phyloP scores from a whole-genome alignment of 1,140 invertebrate species.

The Parapsyche elsis region DNA sequence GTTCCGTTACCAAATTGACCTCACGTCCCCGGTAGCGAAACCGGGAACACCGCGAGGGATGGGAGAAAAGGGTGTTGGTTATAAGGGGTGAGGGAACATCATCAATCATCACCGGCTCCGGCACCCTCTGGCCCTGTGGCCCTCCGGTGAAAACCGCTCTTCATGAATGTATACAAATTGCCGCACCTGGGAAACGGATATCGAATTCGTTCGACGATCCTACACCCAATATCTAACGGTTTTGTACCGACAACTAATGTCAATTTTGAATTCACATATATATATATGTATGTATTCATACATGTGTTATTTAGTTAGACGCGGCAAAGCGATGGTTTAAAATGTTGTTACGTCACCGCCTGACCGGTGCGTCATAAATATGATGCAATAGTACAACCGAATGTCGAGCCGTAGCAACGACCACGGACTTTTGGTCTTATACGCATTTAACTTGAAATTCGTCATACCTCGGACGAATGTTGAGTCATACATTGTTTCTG shows the following conservation, averaged over 20 bases:
- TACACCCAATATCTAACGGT: too few relatives aligned
- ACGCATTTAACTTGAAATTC: too few relatives aligned
- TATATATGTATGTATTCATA: background rate
- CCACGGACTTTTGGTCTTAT: too few relatives aligned
- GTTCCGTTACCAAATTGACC: slow-evolving; percentile 47
- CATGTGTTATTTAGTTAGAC: background rate
- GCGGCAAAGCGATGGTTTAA: too few relatives aligned
- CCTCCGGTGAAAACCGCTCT: slow-evolving; percentile 37
- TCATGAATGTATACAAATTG: slow-evolving; percentile 42
- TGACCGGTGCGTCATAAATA: too few relatives aligned
- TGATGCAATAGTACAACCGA: too few relatives aligned
- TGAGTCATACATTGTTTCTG: too few relatives aligned
- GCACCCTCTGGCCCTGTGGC: background rate
- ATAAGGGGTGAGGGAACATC: background rate
- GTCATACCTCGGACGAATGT: too few relatives aligned
- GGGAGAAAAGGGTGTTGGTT: slow-evolving; percentile 3
- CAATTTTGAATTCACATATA: background rate
- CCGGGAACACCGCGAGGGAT: background rate
- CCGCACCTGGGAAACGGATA: slow-evolving; percentile 28
- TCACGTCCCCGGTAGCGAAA: slow-evolving; percentile 16
- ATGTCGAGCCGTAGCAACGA: too few relatives aligned
- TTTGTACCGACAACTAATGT: background rate
- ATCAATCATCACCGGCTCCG: slow-evolving; percentile 29
- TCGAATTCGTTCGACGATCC: background rate
- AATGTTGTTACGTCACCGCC: too few relatives aligned